Percentiles rank a stretch among this genome's conserved stretches.
phyloP scores from a whole-genome alignment of 2,888 invertebrate species.

The Microchrysa polita region DNA sequence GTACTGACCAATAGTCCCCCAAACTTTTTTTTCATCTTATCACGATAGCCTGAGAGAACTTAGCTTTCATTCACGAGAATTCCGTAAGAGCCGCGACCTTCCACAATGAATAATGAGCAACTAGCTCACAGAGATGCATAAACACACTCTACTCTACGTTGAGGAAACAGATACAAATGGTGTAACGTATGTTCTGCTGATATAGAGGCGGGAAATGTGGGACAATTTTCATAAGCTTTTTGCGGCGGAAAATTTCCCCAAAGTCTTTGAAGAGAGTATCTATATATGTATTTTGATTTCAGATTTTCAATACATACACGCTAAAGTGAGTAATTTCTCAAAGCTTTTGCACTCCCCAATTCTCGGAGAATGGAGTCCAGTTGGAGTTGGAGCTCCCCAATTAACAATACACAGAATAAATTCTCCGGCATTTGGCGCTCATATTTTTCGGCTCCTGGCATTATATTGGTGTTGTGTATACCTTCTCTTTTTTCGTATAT shows the following conservation, averaged over 20 bases:
- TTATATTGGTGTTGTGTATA: not conserved
- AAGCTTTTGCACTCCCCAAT: too few species aligned
- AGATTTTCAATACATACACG: too few species aligned
- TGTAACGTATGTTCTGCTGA: not conserved
- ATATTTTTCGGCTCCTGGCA: too few species aligned
- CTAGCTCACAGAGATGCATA: not conserved
- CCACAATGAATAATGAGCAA: constrained; percentile 30
- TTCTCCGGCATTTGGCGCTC: too few species aligned
- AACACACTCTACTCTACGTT: not conserved
- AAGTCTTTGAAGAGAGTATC: too few species aligned
- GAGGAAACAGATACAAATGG: not conserved
- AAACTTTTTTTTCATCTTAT: constrained; percentile 15
- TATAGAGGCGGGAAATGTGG: not conserved
- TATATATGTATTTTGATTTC: too few species aligned
- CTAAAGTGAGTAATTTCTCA: too few species aligned
- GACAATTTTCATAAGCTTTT: constrained; percentile 4
- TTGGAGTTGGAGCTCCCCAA: too few species aligned
- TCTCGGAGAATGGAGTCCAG: too few species aligned
- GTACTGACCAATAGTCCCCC: too few species aligned
- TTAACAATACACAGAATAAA: too few species aligned
- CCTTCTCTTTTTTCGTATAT: too few species aligned
- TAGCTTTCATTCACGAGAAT: constrained; percentile 14
- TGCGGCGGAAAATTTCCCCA: not conserved
- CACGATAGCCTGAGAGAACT: not conserved
- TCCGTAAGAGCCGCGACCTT: constrained; percentile 23